Base-by-base conservation (phyloP, 2,888 invertebrate species). In the Drosophila nr. perissopoda region DNA sequence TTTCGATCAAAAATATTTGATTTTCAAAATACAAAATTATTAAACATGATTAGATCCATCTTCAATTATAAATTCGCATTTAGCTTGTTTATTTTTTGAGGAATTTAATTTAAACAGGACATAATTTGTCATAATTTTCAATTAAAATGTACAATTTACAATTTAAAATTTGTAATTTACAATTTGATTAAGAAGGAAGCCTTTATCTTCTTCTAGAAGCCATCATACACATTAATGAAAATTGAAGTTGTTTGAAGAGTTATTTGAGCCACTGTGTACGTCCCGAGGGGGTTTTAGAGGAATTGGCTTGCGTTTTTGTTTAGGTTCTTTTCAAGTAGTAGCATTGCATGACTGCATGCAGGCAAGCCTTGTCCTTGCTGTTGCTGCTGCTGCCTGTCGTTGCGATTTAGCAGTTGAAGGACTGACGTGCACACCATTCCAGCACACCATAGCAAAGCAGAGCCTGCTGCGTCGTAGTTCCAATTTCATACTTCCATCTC, bases 261-360 rank as follows among this genome's bases (percentile, higher is more conserved):
- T 36, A 29, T 36, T 53, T 31, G 18, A 16, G 34, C 82, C 77
- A 78, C 82, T 67, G 77, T 77, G 45, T 49, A 40, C 27, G 4
- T 25, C 3, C 48, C 4, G 38, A 36, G 18, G 45, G 21, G n/a
- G 53, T 18, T 13, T 18, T n/a, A n/a, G 38, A 40, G 33, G 76
- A 76, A 64, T 82, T 87, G 83, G 76, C 82, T 62, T 75, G 68
- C 64, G 68, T 21, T 81, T 83, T 84, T 71, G 70, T 83, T 69
- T 68, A 58, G 79, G 49, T 90, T 73, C 56, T 48, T 61, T 75
- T 85, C 78, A 78, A 49, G 49, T 27, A 56, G 85, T 80, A 61
- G 85, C 49, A 85, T 87, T 89, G 91, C 87, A 90, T 87, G 87
- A 84, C 86, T 84, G 90, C 91, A 87, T 89, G 87, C 90, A 38